Percentiles rank a stretch among this genome's conserved stretches.
These are phyloP conservation scores for Stenodera caucasica DNA, from an alignment of 2,888 invertebrate species.

Conservation along the genomic window DNA sequence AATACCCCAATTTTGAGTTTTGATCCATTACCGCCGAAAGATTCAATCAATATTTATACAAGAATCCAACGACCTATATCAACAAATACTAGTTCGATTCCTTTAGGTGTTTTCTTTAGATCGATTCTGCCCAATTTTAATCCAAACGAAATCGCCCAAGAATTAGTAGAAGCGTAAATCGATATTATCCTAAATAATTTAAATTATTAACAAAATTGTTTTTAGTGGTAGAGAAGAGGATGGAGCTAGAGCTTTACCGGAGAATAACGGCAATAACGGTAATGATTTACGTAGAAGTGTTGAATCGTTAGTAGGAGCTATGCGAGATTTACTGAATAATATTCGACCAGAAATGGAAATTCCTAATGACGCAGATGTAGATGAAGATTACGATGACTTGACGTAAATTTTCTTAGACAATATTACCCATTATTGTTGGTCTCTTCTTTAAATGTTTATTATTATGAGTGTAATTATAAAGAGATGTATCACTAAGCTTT, in stretches of 20 bases:
- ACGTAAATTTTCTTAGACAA: constrained; percentile 31
- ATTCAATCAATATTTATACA: constrained; percentile 73
- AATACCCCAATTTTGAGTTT: constrained; percentile 69
- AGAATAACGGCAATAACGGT: constrained; percentile 46
- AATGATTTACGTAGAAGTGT: constrained; percentile 66
- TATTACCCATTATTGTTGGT: constrained; percentile 26
- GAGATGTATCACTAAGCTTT: neutral
- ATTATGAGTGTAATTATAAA: constrained; percentile 15
- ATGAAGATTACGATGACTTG: constrained; percentile 57
- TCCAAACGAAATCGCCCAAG: constrained; percentile 43
- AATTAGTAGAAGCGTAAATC: constrained; percentile 42
- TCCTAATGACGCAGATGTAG: constrained; percentile 59
- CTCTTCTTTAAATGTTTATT: constrained; percentile 33
- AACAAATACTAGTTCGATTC: constrained; percentile 42
- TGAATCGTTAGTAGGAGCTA: constrained; percentile 69
- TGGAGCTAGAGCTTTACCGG: constrained; percentile 51
- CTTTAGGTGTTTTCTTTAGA: constrained; percentile 67
- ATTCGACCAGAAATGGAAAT: constrained; percentile 60
- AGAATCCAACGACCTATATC: constrained; percentile 53
- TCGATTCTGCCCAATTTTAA: constrained; percentile 72
- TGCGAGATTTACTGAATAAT: constrained; percentile 71
- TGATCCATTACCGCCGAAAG: constrained; percentile 77
- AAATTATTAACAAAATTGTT: too few relatives aligned
- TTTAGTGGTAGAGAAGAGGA: constrained; percentile 42
- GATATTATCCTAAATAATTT: too few relatives aligned